A percentile compares a stretch with the other conserved stretches of the same genome.
Conservation (phyloP, 2,888 invertebrate species). For the Zhuqinia jingwanae region DNA sequence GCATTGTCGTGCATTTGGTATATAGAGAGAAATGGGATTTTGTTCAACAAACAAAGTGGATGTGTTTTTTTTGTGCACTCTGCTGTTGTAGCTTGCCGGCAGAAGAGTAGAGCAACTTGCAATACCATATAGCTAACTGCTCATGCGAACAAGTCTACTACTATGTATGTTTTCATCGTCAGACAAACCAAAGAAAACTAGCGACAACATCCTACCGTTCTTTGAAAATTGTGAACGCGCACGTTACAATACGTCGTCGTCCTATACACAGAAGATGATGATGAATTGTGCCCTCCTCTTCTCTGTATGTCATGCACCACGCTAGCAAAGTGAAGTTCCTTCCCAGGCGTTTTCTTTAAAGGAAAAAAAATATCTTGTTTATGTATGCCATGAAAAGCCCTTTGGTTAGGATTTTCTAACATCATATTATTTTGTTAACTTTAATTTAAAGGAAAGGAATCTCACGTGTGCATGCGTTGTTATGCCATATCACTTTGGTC, state of each 20-base stretch:
- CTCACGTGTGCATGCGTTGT: background rate
- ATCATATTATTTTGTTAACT: conserved; percentile 33
- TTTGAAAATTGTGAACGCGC: too few relatives aligned
- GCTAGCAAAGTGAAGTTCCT: background rate
- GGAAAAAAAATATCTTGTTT: conserved; percentile 7
- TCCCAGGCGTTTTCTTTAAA: conserved; percentile 14
- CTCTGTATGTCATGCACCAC: background rate
- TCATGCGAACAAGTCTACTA: background rate
- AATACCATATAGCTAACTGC: background rate
- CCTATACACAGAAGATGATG: conserved; percentile 17
- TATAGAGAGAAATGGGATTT: background rate
- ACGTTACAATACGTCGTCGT: too few relatives aligned
- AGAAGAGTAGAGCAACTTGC: background rate
- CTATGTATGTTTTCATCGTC: conserved; percentile 18
- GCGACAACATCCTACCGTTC: too few relatives aligned
- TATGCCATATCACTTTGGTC: background rate
- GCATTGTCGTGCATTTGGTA: background rate
- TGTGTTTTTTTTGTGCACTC: too few relatives aligned
- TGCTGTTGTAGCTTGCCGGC: background rate
- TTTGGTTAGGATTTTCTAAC: background rate
- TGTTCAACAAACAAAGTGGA: too few relatives aligned
- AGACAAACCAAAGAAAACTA: conserved; percentile 2
- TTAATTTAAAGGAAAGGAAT: conserved; percentile 41
- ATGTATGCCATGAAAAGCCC: conserved; percentile 44
- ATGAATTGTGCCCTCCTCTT: conserved; percentile 10